Conservation (phyloP, 2,797 vertebrate species). For the Oreonectes daqikongensis region DNA sequence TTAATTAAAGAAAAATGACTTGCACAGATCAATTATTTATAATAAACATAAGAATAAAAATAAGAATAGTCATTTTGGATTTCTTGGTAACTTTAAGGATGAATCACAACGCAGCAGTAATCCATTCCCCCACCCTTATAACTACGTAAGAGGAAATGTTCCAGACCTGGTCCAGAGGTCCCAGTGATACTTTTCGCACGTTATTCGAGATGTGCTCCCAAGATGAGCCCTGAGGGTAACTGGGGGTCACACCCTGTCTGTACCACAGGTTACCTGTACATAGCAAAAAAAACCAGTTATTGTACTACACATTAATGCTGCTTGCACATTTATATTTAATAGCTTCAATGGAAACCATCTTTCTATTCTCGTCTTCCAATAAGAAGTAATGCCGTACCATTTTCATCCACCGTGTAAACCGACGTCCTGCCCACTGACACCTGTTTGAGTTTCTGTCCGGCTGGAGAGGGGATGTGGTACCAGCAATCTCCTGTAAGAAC, state of each 20-base stretch:
- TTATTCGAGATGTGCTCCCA: slow-evolving; percentile 98
- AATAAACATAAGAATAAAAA: too few relatives aligned
- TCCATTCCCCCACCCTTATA: not conserved
- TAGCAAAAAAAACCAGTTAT: not conserved
- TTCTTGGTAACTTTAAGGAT: too few relatives aligned
- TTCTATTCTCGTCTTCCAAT: too few relatives aligned
- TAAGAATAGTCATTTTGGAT: too few relatives aligned
- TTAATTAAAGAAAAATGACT: too few relatives aligned
- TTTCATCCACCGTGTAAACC: slow-evolving; percentile 88
- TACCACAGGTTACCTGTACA: slow-evolving; percentile 95
- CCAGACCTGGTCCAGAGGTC: slow-evolving; percentile 93
- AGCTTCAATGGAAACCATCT: not conserved
- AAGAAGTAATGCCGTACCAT: too few relatives aligned
- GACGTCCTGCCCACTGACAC: slow-evolving; percentile 94
- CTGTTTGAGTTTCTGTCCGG: slow-evolving; percentile 90
- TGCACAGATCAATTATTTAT: too few relatives aligned
- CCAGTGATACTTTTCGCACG: slow-evolving; percentile 90
- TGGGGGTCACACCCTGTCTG: slow-evolving; percentile 87
- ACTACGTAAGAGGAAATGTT: not conserved
- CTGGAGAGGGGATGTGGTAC: slow-evolving; percentile 94
- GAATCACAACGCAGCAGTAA: not conserved
- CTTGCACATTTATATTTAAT: not conserved
- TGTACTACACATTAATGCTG: too few relatives aligned
- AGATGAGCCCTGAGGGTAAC: slow-evolving; percentile 91
- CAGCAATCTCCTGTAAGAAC: slow-evolving; percentile 83